phyloP scores from a whole-genome alignment of 1,140 invertebrate species.

The Drosophila teissieri region DNA sequence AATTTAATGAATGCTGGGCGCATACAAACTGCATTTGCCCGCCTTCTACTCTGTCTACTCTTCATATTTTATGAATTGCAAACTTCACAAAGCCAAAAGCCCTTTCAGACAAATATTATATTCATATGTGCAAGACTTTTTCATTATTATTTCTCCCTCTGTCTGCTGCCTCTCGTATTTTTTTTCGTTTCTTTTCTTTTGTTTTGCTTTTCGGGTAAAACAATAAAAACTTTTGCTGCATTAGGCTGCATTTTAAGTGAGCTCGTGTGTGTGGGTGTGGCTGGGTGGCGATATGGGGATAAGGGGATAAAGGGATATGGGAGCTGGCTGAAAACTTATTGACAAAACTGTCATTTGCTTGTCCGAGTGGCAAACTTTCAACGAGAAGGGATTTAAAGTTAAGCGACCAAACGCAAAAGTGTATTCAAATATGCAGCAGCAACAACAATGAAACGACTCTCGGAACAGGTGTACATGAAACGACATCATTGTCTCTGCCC shows the following conservation, averaged over 20 bases:
- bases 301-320: not conserved
- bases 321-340: conserved; percentile 64
- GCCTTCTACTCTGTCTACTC: not conserved
- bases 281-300: not conserved
- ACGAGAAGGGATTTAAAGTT: conserved; percentile 73
- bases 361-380: conserved; percentile 59
- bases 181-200: conserved; percentile 11
- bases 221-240: conserved; percentile 71
- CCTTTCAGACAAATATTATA: conserved; percentile 59
- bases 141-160: conserved; percentile 41
- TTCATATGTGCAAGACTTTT: conserved; percentile 43
- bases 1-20: conserved; percentile 71
- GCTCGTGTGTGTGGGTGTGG: conserved; percentile 7
- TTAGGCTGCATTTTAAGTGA: conserved; percentile 65
- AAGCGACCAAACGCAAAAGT: conserved; percentile 79
- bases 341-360: conserved; percentile 82
- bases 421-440: conserved; percentile 77
- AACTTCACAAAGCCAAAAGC: conserved; percentile 56
- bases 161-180: not conserved
- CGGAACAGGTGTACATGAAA: conserved; percentile 79
- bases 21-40: conserved; percentile 32
- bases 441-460: conserved; percentile 77
- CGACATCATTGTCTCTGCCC: conserved; percentile 71
- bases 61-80: conserved; percentile 48
- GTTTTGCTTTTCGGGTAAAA: conserved; percentile 29